Evolutionary conservation across 2,797 vertebrate genomes (phyloP).

Genomic region (Urophycis tenuis): DNA sequence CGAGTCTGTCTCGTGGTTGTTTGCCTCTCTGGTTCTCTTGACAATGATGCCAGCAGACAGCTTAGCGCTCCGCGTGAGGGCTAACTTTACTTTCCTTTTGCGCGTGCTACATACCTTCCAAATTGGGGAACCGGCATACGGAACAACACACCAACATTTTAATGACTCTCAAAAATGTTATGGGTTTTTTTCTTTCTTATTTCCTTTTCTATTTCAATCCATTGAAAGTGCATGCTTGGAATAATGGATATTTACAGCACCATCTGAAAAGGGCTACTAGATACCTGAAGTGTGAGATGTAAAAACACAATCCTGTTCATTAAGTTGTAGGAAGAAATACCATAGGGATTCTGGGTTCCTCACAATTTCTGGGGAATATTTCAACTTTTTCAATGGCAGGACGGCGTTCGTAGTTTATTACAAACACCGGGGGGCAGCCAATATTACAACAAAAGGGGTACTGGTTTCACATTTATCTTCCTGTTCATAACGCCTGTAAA

Average conservation of each 20-base stretch:
- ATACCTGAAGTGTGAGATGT: not conserved
- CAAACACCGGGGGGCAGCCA: not conserved
- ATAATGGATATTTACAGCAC: not conserved
- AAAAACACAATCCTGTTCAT: not conserved
- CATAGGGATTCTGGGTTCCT: not conserved
- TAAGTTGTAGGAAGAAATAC: not conserved
- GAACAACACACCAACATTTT: slow-evolving; percentile 33
- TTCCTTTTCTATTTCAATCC: not conserved
- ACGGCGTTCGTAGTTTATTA: not conserved
- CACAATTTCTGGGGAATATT: not conserved
- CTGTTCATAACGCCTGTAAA: not conserved
- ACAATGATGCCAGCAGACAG: slow-evolving; percentile 62
- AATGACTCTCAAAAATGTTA: slow-evolving; percentile 26
- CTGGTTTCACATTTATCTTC: not conserved
- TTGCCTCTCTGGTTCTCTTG: slow-evolving; percentile 42
- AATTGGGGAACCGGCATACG: slow-evolving; percentile 50
- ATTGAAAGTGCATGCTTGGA: not conserved
- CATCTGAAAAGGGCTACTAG: not conserved
- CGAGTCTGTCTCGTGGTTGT: slow-evolving; percentile 38
- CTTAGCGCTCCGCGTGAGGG: slow-evolving; percentile 56
- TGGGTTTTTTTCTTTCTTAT: not conserved
- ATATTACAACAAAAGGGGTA: slow-evolving; percentile 1
- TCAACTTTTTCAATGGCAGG: not conserved
- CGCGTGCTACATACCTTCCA: slow-evolving; percentile 48
- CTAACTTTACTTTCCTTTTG: slow-evolving; percentile 49